phyloP scores from a whole-genome alignment of 1,140 invertebrate genomes.

The Acromyrmex heyeri region DNA sequence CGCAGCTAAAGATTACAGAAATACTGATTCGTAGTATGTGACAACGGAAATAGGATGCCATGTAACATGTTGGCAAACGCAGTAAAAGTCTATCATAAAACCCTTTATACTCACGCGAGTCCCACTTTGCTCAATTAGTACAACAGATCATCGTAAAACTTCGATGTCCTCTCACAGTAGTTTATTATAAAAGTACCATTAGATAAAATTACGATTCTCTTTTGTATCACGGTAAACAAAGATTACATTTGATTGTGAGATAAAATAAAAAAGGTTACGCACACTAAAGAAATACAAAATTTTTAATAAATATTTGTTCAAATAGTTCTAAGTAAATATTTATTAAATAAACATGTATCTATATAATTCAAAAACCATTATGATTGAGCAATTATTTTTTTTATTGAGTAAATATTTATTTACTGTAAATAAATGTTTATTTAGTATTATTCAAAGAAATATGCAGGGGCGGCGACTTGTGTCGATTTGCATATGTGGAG shows the following conservation, averaged over 20 bases:
- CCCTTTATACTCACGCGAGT: neutral
- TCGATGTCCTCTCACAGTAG: neutral
- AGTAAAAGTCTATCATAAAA: neutral
- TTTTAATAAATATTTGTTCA: too few relatives aligned
- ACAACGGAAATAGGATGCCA: constrained; percentile 18
- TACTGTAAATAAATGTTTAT: too few relatives aligned
- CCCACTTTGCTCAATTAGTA: constrained; percentile 1
- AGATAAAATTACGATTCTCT: neutral
- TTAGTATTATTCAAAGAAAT: too few relatives aligned
- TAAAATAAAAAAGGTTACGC: neutral
- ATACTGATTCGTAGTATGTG: constrained; percentile 22
- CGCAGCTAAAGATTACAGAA: constrained; percentile 28
- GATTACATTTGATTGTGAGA: neutral
- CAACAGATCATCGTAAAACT: neutral
- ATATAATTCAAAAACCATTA: too few relatives aligned
- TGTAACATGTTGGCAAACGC: neutral
- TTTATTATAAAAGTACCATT: neutral
- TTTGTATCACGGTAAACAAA: neutral
- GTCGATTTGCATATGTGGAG: too few relatives aligned
- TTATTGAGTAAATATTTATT: too few relatives aligned
- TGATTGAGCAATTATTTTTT: too few relatives aligned
- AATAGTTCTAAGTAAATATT: too few relatives aligned
- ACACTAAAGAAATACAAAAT: too few relatives aligned
- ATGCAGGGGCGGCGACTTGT: too few relatives aligned
- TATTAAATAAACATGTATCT: too few relatives aligned